These are phyloP conservation scores for Aphrophora alni DNA, from an alignment of 2,888 invertebrate species.

Conservation along the genomic window DNA sequence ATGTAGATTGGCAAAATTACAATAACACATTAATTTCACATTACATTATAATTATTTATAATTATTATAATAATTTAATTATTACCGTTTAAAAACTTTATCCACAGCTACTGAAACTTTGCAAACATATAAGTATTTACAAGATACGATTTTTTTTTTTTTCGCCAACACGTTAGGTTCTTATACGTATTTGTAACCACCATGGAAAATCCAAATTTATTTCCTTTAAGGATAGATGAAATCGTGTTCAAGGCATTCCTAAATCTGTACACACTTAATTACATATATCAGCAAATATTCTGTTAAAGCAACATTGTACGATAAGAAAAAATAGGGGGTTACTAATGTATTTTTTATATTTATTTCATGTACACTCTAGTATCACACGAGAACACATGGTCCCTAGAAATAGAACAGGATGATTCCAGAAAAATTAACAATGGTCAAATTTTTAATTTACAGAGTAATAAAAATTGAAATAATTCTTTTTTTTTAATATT, in stretches of 20 bases:
- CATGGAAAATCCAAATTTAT: background rate
- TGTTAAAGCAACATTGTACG: background rate
- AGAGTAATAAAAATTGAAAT: too few relatives aligned
- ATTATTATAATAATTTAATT: constrained; percentile 34
- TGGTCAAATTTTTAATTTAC: too few relatives aligned
- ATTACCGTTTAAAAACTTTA: constrained; percentile 35
- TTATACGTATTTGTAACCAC: background rate
- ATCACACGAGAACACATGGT: background rate
- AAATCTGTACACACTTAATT: constrained; percentile 29
- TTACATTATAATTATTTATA: constrained; percentile 38
- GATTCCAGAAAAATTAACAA: too few relatives aligned
- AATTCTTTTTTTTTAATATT: too few relatives aligned
- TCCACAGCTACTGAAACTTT: constrained; percentile 19
- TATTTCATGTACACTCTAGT: background rate
- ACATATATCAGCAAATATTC: constrained; percentile 29
- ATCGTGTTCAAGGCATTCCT: constrained; percentile 36
- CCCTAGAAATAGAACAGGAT: background rate
- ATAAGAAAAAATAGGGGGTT: background rate
- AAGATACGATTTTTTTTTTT: constrained; percentile 16
- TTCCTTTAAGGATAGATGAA: background rate
- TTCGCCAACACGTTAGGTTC: background rate
- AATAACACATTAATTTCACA: constrained; percentile 40
- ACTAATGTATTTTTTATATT: background rate
- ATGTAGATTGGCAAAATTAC: constrained; percentile 40
- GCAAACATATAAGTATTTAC: constrained; percentile 24